Conservation (phyloP, 2,888 invertebrate genomes). For the Caprella mutica region DNA sequence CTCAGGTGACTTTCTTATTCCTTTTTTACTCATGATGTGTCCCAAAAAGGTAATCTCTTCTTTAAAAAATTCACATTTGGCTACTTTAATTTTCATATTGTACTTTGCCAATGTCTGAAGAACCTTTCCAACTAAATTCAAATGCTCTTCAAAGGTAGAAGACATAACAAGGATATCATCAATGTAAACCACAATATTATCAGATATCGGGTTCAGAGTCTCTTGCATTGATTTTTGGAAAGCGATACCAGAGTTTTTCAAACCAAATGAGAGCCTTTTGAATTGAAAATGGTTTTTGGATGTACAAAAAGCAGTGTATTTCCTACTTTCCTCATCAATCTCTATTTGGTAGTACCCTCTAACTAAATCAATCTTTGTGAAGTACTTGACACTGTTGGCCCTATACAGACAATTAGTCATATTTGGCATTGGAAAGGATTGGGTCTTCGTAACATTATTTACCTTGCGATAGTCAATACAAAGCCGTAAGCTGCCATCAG, state of each 20-base stretch:
- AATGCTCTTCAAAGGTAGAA: not conserved
- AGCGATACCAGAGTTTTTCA: not conserved
- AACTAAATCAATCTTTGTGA: constrained; percentile 2
- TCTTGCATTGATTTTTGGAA: not conserved
- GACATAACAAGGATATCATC: not conserved
- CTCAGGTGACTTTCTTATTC: not conserved
- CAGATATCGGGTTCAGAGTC: not conserved
- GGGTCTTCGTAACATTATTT: not conserved
- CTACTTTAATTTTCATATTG: not conserved
- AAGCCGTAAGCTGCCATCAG: not conserved
- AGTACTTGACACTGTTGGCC: not conserved
- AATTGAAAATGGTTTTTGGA: not conserved
- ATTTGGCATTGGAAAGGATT: not conserved
- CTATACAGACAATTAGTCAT: constrained; percentile 1
- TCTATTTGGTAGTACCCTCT: not conserved
- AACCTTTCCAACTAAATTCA: not conserved
- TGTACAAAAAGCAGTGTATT: not conserved
- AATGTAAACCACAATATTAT: not conserved
- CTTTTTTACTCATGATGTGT: not conserved
- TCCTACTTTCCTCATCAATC: not conserved
- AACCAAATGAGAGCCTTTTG: not conserved
- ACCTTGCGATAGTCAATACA: constrained; percentile 1
- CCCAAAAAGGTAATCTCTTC: not conserved
- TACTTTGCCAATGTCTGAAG: not conserved
- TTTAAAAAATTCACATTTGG: not conserved